Evolutionary conservation across 1,140 invertebrate genomes (phyloP).

Genomic region (Anoplophora glabripennis): DNA sequence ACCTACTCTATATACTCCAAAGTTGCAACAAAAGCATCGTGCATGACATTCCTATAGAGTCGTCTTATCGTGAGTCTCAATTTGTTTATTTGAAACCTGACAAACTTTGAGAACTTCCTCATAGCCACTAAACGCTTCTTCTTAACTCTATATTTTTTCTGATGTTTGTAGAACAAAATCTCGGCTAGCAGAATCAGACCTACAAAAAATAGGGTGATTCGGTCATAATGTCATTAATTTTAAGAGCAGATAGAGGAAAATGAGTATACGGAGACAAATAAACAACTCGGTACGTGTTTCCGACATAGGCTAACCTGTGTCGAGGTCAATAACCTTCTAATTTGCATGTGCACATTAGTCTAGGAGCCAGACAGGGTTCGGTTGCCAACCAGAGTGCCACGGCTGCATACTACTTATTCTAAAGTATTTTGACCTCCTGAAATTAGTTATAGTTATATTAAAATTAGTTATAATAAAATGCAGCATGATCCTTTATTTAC

Average conservation of each 20-base stretch:
- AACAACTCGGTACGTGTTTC: too few relatives aligned
- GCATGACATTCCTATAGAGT: constrained; percentile 33
- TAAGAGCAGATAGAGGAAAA: neutral
- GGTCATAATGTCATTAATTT: constrained; percentile 13
- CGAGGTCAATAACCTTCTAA: too few relatives aligned
- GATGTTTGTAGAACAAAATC: constrained; percentile 25
- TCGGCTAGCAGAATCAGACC: constrained; percentile 27
- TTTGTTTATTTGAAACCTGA: constrained; percentile 15
- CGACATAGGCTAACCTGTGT: too few relatives aligned
- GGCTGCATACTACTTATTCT: too few relatives aligned
- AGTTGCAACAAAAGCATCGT: constrained; percentile 40
- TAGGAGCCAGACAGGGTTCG: too few relatives aligned
- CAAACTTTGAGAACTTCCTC: constrained; percentile 18
- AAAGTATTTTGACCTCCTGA: too few relatives aligned
- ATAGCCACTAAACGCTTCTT: constrained; percentile 6
- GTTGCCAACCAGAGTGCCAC: too few relatives aligned
- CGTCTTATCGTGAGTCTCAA: constrained; percentile 12
- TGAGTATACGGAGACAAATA: too few relatives aligned
- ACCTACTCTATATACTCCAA: constrained; percentile 42
- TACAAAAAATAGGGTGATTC: constrained; percentile 28
- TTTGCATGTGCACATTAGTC: too few relatives aligned
- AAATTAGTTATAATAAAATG: too few relatives aligned
- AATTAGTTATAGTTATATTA: too few relatives aligned
- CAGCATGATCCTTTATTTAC: too few relatives aligned
- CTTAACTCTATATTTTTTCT: constrained; percentile 13